Evolutionary conservation across 2,888 invertebrate genomes (phyloP), one percentile per base, ranked within the genome.

Genomic region (Dynastes grantii): DNA sequence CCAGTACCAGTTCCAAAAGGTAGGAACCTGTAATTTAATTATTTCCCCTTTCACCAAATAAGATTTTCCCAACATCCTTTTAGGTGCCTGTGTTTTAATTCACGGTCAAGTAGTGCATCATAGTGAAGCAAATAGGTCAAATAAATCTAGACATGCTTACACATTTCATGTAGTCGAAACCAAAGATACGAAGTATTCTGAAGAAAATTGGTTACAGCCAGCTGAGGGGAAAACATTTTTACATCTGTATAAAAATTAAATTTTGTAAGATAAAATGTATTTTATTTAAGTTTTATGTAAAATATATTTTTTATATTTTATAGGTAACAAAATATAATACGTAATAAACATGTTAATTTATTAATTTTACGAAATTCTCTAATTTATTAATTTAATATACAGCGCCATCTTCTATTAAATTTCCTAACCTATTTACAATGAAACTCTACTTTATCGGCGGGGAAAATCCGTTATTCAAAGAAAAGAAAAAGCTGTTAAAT

Each of bases 91-190:
- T 83, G 93, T 99, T 75, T 87, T 99, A 55, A 94, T 99, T 80
- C 96, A 99, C 86, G 98, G 98, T 0, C 93, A 95, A 86, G 97
- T 98, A 0, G 95, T 98, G 0, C 99, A 99, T 88, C 95, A 95
- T 87, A 98, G 98, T 85, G 95, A 95, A 75, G 90, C 91, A 8
- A 99, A 99, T 88, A 93, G 91, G 79, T 98, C 98, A 0, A 87
- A 91, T 1, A 92, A 92, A 81, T 94, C 97, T n/a, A 92, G 99
- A 49, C 96, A 97, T 85, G 97, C 96, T 0, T 99, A 99, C 89
- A 98, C 98, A 5, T 98, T 98, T 89, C 99, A 99, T 88, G 92
- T 98, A 0, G 92, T 96, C 78, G 99, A 99, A 88, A 93, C 92
- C 81, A 90, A 93, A 22, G 90, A 93, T 78, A 94, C 95, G 45